A percentile compares a stretch with the other conserved stretches of the same genome.
Conservation (phyloP, 1,140 invertebrate species). For the Lordiphosa collinella region DNA sequence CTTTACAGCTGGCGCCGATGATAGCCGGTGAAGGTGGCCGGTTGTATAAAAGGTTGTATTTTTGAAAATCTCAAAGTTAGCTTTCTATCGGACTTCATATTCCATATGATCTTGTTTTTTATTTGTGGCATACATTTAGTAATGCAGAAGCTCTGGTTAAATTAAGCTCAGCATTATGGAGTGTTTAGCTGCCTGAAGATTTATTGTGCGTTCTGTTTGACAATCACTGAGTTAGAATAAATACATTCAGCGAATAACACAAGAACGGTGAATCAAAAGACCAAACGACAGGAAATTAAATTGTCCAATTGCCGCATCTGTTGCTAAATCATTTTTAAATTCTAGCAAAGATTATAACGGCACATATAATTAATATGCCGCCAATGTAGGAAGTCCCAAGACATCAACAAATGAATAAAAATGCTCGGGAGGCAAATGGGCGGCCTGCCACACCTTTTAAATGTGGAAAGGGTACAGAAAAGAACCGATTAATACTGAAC, state of each 20-base stretch:
- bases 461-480: too few species aligned
- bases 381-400: slow-evolving; percentile 73
- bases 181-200: neutral
- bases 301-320: too few species aligned
- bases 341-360: neutral
- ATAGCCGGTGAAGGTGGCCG: too few species aligned
- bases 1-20: too few species aligned
- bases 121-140: neutral
- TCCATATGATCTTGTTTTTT: too few species aligned
- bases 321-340: neutral
- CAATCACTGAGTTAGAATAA: slow-evolving; percentile 3
- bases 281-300: too few species aligned
- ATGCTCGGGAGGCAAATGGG: slow-evolving; percentile 71
- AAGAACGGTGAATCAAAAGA: neutral
- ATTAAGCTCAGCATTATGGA: slow-evolving; percentile 1
- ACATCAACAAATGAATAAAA: slow-evolving; percentile 29
- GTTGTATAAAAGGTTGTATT: too few species aligned
- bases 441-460: slow-evolving; percentile 14
- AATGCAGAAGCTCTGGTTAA: slow-evolving; percentile 1
- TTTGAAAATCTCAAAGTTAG: too few species aligned
- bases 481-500: too few species aligned
- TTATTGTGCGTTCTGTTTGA: slow-evolving; percentile 25
- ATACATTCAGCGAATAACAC: slow-evolving; percentile 20
- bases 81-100: too few species aligned
- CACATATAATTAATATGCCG: slow-evolving; percentile 55